Evolutionary conservation across 2,113 vertebrate genomes (phyloP).

Genomic region (Pyrgilauda ruficollis): DNA sequence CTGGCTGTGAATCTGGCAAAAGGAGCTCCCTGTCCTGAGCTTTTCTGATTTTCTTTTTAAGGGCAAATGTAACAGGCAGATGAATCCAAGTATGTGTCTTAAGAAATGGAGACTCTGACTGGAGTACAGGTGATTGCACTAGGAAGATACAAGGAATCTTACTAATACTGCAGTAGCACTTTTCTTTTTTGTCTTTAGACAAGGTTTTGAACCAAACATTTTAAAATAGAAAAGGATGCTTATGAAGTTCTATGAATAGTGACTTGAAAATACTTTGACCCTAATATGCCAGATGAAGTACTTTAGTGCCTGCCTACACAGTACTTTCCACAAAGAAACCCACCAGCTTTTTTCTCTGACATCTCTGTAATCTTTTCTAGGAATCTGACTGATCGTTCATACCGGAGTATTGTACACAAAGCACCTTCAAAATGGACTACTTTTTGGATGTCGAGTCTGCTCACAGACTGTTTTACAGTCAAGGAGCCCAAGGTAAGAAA

Average conservation of each 20-base stretch:
- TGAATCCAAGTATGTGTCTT: neutral
- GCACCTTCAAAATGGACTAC: conserved; percentile 78
- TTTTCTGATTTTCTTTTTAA: neutral
- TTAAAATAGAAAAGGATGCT: neutral
- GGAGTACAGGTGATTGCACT: neutral
- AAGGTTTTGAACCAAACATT: neutral
- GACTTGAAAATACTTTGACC: conserved; percentile 11
- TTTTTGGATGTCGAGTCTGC: conserved; percentile 82
- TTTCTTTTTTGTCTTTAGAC: neutral
- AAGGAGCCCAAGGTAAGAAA: conserved; percentile 83
- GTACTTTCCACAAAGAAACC: neutral
- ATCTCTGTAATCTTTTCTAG: conserved; percentile 45
- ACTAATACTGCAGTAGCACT: neutral
- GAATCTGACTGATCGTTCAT: conserved; percentile 45
- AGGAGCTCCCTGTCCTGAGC: neutral
- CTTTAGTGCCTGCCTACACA: neutral
- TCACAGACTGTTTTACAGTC: conserved; percentile 81
- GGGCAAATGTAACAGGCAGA: neutral
- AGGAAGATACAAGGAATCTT: neutral
- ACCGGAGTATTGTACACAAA: neutral
- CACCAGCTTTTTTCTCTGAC: neutral
- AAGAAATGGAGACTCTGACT: neutral
- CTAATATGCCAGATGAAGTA: conserved; percentile 24
- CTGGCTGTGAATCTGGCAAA: neutral
- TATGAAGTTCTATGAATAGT: neutral